Base-by-base conservation (phyloP, 2,888 invertebrate genomes). In the Aplocera efformata region DNA sequence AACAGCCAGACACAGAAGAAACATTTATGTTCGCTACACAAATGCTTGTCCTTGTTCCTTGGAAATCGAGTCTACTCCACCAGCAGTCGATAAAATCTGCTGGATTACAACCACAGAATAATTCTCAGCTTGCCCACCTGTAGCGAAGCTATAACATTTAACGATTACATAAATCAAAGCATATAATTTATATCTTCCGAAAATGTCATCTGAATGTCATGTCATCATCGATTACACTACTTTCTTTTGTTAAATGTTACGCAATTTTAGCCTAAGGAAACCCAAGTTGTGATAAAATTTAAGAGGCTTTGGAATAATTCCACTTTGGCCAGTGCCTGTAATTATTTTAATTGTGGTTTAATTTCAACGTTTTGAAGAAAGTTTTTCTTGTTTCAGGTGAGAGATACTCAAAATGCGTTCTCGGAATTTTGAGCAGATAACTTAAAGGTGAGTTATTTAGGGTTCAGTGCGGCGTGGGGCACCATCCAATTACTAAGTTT, bases 361-460 rank as follows among this genome's bases (percentile, higher is more conserved):
- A 60, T 58, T 53, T 48, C 32, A 55, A 60, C 32, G 42, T 51
- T 45, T 47, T 42, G 26, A 27, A 46, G 41, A 41, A 44, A 48
- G 29, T 51, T 57, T 51, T 60, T 63, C 53, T 81, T 78, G 79
- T 83, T 84, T 34, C 83, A 84, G 84, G 85, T 85, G 72, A 83
- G 81, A 71, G 64, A 58, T 61, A 57, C 44, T 71, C 65, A 81
- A 72, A 73, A 85, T 84, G 84, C 62, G 65, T 71, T 68, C 73
- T 58, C 58, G 65, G 59, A 63, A 64, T 56, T 60, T 61, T 43
- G 80, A 80, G 54, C 70, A 75, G 66, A 76, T 82, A 58, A 84
- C 84, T 62, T 85, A 69, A 83, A 84, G 83, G 51, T 49, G 41
- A 48, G 23, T 17, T 17, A 3, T 17, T 17, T n/a, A n/a, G n/a